Conservation (phyloP, 2,888 invertebrate species). For the Calliphora vomitoria region DNA sequence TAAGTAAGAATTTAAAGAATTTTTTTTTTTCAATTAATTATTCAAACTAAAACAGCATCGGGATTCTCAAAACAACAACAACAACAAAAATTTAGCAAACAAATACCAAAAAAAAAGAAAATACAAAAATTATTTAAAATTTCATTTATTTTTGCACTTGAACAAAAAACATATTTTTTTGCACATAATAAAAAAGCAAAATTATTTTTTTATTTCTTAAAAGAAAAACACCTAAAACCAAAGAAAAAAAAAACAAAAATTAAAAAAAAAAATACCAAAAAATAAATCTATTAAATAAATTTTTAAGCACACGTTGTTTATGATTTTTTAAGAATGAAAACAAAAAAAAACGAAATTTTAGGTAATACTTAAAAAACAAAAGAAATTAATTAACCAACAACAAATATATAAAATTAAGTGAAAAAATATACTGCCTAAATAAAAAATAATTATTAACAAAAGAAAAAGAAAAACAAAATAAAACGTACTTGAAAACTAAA, state of each 20-base stretch:
- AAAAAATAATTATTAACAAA: conserved; percentile 70
- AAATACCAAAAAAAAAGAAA: not conserved
- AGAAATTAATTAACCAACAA: conserved; percentile 67
- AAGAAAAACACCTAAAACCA: conserved; percentile 51
- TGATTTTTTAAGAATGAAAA: conserved; percentile 63
- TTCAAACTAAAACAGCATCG: conserved; percentile 49
- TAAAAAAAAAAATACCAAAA: conserved; percentile 37
- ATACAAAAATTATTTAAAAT: conserved; percentile 49
- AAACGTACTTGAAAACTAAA: conserved; percentile 33
- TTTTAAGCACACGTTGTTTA: conserved; percentile 70
- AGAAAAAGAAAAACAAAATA: conserved; percentile 54
- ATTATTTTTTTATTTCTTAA: conserved; percentile 64
- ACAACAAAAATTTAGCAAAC: conserved; percentile 12
- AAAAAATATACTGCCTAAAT: conserved; percentile 82
- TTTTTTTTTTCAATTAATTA: conserved; percentile 38
- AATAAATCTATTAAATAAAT: conserved; percentile 57
- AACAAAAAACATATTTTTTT: conserved; percentile 69
- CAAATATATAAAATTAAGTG: conserved; percentile 72
- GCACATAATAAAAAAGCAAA: conserved; percentile 65
- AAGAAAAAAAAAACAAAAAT: conserved; percentile 37
- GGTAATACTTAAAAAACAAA: conserved; percentile 42
- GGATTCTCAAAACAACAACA: conserved; percentile 20
- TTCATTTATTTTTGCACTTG: conserved; percentile 72
- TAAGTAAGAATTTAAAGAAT: conserved; percentile 26
- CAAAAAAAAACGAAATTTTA: conserved; percentile 66